Conservation (phyloP, 2,113 vertebrate genomes). For the Antechinus stuartii region DNA sequence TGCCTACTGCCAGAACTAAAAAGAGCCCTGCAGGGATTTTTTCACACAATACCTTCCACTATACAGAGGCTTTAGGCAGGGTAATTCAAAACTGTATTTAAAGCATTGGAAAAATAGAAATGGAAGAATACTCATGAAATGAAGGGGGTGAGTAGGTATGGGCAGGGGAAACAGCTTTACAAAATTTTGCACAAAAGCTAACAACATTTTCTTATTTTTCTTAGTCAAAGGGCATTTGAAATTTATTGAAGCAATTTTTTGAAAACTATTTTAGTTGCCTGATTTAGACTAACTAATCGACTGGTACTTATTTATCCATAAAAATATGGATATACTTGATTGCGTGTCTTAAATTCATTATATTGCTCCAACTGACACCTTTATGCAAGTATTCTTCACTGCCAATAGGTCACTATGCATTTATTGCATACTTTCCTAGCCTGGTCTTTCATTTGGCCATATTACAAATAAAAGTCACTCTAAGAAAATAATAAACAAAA, state of each 20-base stretch:
- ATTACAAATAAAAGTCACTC: not conserved
- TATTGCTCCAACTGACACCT: not conserved
- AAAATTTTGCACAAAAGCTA: not conserved
- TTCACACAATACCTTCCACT: constrained; percentile 62
- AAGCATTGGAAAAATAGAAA: constrained; percentile 52
- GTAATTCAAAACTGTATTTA: constrained; percentile 56
- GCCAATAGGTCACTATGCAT: not conserved
- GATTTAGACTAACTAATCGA: not conserved
- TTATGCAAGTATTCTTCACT: not conserved
- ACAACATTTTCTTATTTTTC: not conserved
- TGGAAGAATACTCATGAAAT: constrained; percentile 35
- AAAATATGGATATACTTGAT: not conserved
- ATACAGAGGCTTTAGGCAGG: constrained; percentile 55
- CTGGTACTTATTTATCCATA: not conserved
- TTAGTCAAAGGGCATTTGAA: not conserved
- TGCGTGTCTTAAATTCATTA: not conserved
- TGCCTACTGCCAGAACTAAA: constrained; percentile 51
- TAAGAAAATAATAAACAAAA: not conserved
- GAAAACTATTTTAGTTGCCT: not conserved
- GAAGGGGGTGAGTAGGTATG: not conserved
- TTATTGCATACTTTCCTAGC: not conserved
- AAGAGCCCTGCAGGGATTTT: constrained; percentile 52
- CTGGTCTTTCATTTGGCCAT: not conserved
- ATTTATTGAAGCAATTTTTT: not conserved
- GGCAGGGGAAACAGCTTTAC: not conserved